Conservation (phyloP, 2,888 invertebrate genomes). For the Allophyes oxyacanthae region DNA sequence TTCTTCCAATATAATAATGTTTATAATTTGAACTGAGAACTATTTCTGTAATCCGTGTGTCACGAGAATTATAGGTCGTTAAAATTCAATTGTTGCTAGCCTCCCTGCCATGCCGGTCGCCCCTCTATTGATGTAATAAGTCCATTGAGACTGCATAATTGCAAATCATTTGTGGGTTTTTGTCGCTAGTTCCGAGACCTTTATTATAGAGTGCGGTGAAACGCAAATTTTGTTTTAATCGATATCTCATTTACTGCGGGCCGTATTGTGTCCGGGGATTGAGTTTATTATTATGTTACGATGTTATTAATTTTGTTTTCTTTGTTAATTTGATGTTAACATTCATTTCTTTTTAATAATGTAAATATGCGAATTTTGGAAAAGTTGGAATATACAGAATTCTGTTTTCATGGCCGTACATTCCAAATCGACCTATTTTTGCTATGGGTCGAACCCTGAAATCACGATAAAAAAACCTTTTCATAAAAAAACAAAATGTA, state of each 20-base stretch:
- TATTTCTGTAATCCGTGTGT: slow-evolving; percentile 63
- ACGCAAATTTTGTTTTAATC: slow-evolving; percentile 60
- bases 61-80: slow-evolving; percentile 82
- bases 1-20: no score
- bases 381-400: no score
- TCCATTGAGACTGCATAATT: slow-evolving; percentile 88
- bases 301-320: background rate
- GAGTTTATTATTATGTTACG: slow-evolving; percentile 44
- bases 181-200: slow-evolving; percentile 62
- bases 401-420: no score
- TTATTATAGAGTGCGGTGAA: slow-evolving; percentile 62
- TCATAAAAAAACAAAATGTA: no score
- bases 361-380: no score
- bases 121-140: slow-evolving; percentile 84
- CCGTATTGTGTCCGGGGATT: slow-evolving; percentile 7
- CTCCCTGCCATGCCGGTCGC: slow-evolving; percentile 68
- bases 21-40: background rate
- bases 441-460: no score
- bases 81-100: slow-evolving; percentile 87
- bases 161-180: slow-evolving; percentile 88
- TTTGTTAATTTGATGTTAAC: background rate
- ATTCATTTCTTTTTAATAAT: no score
- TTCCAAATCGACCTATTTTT: no score
- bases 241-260: slow-evolving; percentile 50
- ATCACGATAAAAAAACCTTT: no score